A percentile compares a stretch with the other conserved stretches of the same genome.
Conservation (phyloP, 2,113 vertebrate species). For the Rattus rattus region DNA sequence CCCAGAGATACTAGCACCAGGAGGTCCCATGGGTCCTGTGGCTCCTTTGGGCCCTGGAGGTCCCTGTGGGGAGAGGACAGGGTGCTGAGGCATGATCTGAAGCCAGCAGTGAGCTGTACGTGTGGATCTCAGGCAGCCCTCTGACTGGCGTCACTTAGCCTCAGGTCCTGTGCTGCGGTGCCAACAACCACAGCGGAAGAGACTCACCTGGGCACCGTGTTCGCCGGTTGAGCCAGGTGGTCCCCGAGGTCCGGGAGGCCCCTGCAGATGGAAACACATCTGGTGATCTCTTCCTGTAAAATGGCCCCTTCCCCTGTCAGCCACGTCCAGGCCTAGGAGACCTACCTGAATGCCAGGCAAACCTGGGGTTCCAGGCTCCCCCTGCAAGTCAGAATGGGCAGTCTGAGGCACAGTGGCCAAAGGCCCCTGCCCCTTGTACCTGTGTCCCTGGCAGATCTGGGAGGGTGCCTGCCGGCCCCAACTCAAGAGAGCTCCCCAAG, state of each 20-base stretch:
- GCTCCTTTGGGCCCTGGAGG: conserved; percentile 87
- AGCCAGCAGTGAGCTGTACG: neutral
- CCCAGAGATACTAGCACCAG: conserved; percentile 86
- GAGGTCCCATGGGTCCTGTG: conserved; percentile 88
- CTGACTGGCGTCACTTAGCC: neutral
- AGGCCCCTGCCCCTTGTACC: neutral
- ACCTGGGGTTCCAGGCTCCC: conserved; percentile 84
- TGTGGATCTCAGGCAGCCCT: neutral
- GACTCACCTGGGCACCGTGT: conserved; percentile 90
- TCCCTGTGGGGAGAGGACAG: conserved; percentile 80
- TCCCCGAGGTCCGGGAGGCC: conserved; percentile 88
- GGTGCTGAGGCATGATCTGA: neutral
- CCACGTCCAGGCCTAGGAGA: neutral
- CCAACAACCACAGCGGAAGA: no score
- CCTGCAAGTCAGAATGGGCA: conserved; percentile 80
- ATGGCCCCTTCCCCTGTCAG: neutral
- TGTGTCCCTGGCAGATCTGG: neutral
- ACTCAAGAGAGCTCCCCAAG: neutral
- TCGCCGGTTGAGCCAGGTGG: conserved; percentile 81
- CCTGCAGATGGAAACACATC: conserved; percentile 83
- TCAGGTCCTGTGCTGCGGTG: neutral
- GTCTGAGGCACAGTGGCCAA: neutral
- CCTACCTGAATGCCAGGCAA: conserved; percentile 83
- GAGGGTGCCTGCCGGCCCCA: neutral
- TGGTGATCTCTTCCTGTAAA: neutral